Evolutionary conservation across 2,888 invertebrate species (phyloP).

Genomic region (Anthophora plumipes): DNA sequence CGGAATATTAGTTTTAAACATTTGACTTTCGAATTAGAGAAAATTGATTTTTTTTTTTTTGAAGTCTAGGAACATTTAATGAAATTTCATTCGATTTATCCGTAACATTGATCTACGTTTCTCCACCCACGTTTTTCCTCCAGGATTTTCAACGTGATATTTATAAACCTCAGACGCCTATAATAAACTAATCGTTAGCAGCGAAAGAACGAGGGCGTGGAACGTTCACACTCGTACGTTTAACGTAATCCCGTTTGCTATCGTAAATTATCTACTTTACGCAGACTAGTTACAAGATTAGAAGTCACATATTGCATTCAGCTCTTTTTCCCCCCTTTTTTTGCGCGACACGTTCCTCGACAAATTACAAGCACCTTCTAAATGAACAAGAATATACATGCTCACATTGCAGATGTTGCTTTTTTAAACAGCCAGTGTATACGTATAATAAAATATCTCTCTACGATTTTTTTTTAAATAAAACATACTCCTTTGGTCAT

Average conservation of each 20-base stretch:
- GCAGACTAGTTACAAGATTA: background rate
- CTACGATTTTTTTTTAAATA: background rate
- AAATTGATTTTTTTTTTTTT: too few relatives aligned
- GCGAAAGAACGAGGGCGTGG: background rate
- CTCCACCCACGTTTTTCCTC: background rate
- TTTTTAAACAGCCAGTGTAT: background rate
- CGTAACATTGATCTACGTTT: background rate
- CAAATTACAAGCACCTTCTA: conserved; percentile 18
- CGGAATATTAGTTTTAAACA: background rate
- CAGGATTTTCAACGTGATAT: background rate
- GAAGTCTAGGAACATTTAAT: too few relatives aligned
- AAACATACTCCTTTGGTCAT: too few relatives aligned
- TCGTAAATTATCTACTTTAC: conserved; percentile 26
- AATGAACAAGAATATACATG: conserved; percentile 1
- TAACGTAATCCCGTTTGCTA: background rate
- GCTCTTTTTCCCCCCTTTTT: background rate
- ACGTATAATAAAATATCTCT: background rate
- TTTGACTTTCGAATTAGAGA: background rate
- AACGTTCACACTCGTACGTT: background rate
- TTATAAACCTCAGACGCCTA: background rate
- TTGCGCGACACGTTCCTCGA: conserved; percentile 13
- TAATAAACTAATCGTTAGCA: background rate
- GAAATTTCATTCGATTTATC: background rate
- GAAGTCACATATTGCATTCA: background rate
- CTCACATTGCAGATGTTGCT: too few relatives aligned